Conservation (phyloP, 1,140 invertebrate genomes). For the Trichogramma pretiosum region DNA sequence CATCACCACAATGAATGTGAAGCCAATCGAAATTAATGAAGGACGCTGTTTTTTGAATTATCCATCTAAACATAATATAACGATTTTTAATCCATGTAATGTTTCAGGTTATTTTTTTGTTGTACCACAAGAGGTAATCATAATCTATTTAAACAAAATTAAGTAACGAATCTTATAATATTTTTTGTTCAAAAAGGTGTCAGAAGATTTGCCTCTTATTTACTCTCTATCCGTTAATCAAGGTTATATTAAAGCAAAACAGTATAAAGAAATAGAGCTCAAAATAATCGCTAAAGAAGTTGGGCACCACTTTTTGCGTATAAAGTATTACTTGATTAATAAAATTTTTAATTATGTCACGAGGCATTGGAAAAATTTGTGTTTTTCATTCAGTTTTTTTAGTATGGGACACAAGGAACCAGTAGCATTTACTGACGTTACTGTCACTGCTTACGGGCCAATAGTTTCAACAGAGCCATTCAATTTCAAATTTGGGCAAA, state of each 20-base stretch:
- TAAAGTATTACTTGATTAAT: slow-evolving; percentile 18
- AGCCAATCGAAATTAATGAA: slow-evolving; percentile 26
- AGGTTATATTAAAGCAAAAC: slow-evolving; percentile 26
- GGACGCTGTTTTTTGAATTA: slow-evolving; percentile 32
- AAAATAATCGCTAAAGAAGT: slow-evolving; percentile 26
- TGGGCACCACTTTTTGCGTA: slow-evolving; percentile 22
- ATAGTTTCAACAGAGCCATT: slow-evolving; percentile 32
- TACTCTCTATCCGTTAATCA: slow-evolving; percentile 27
- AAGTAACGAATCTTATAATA: background rate
- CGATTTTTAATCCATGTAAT: too few relatives aligned
- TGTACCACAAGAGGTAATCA: slow-evolving; percentile 26
- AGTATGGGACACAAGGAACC: slow-evolving; percentile 24
- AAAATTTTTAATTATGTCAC: background rate
- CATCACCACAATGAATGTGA: slow-evolving; percentile 23
- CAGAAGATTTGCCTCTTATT: slow-evolving; percentile 1
- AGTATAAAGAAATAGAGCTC: slow-evolving; percentile 22
- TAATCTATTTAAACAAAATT: background rate
- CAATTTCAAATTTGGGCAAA: too few relatives aligned
- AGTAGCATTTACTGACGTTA: slow-evolving; percentile 26
- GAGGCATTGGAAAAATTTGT: too few relatives aligned
- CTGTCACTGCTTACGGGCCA: slow-evolving; percentile 41
- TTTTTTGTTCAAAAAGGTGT: slow-evolving; percentile 18
- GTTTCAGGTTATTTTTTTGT: slow-evolving; percentile 36
- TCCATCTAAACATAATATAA: slow-evolving; percentile 24
- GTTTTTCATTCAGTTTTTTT: slow-evolving; percentile 23